A percentile compares a stretch with the other conserved stretches of the same genome.
phyloP scores from a whole-genome alignment of 2,888 invertebrate genomes.

The Chaetoderma sp. region DNA sequence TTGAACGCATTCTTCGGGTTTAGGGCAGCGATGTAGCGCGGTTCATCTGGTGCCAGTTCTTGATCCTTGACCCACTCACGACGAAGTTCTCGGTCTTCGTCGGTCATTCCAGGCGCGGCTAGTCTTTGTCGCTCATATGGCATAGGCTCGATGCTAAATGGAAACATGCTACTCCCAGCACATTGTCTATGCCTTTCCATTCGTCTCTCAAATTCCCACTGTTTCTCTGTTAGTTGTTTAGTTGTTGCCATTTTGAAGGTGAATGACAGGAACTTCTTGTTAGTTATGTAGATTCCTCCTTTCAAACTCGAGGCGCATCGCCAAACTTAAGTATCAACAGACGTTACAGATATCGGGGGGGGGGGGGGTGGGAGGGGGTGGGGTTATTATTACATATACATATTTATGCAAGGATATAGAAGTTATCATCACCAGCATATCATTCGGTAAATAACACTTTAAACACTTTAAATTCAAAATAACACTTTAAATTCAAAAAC shows the following conservation, averaged over 20 bases:
- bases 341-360: neutral
- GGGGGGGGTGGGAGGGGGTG: neutral
- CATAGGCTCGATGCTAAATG: slow-evolving; percentile 62
- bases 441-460: too few relatives aligned
- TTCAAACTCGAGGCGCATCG: neutral
- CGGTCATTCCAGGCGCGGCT: slow-evolving; percentile 53
- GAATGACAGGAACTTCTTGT: neutral
- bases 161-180: slow-evolving; percentile 58
- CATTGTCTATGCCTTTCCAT: slow-evolving; percentile 36
- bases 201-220: slow-evolving; percentile 44
- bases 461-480: too few relatives aligned
- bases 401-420: too few relatives aligned
- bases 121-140: slow-evolving; percentile 55
- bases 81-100: slow-evolving; percentile 58
- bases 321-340: slow-evolving; percentile 24
- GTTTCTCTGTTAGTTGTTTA: slow-evolving; percentile 43
- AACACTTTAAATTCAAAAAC: too few relatives aligned
- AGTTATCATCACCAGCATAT: too few relatives aligned
- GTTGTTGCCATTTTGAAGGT: neutral
- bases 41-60: slow-evolving; percentile 58
- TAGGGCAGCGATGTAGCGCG: slow-evolving; percentile 50
- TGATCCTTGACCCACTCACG: slow-evolving; percentile 66
- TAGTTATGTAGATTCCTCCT: slow-evolving; percentile 27
- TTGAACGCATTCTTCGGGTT: slow-evolving; percentile 54
- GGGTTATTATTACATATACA: too few relatives aligned